Evolutionary conservation across 2,113 vertebrate species (phyloP), one percentile per base, ranked within the genome.

Genomic region (Trematocara macrostoma): DNA sequence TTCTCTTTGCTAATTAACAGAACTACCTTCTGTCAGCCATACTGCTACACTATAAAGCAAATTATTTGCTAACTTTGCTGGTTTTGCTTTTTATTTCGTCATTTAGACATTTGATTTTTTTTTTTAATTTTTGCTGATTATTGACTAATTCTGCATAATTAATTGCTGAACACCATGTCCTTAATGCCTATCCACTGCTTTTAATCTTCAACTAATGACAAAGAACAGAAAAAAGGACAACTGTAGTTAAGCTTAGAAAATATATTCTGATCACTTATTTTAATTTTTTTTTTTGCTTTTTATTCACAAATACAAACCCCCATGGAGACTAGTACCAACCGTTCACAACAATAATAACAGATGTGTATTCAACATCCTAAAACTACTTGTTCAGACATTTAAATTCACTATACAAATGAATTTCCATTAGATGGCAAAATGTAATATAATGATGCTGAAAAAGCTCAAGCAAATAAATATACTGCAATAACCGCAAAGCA

Each of bases 401-500:
- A 12, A 83, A 89, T 53, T 87, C 45, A 74, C 85, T 84, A 53
- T 31, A 74, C 26, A 83, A 57, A 80, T 53, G 4, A 59, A 52
- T 29, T 59, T 84, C 57, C 15, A 31, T 49, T 76, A 82, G 80
- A 91, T 79, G 18, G 55, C 57, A 87, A 78, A 88, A 87, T 88
- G 84, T 86, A 86, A 93, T 85, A 90, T 67, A 85, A 89, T 82
- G 85, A 80, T 53, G 92, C 52, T 49, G 84, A 92, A 90, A 78
- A 90, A 87, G 83, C 91, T 89, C 81, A 87, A 90, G 81, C 56
- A 89, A 89, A 94, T 88, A 79, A 91, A 92, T 84, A 88, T 85
- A 67, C 85, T 85, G 81, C 85, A 92, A 90, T 92, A 91, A 92
- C 89, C 81, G 81, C 91, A 57, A 92, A 90, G 85, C 83, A 83